A percentile compares a stretch with the other conserved stretches of the same genome.
These are phyloP conservation scores for Oreotragus oreotragus DNA, from an alignment of 2,113 vertebrate genomes.

Conservation along the genomic window DNA sequence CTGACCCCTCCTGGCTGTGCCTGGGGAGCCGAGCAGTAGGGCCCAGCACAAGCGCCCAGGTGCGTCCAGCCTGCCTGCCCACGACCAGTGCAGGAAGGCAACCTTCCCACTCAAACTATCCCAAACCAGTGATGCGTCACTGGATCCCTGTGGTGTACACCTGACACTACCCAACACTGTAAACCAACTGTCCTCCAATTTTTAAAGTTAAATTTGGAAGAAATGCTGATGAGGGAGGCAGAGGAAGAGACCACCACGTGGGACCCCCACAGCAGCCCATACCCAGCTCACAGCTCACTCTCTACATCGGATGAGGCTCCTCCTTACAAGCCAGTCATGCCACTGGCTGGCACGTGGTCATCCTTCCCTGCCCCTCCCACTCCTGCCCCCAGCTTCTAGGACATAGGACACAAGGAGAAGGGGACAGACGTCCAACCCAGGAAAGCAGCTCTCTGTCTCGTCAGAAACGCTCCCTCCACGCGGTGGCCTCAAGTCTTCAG, in stretches of 20 bases:
- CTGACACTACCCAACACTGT: not conserved
- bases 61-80: fast-evolving
- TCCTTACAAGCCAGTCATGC: not conserved
- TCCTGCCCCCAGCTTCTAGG: not conserved
- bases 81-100: not conserved
- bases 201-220: not conserved
- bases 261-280: not conserved
- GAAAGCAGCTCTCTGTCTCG: not conserved
- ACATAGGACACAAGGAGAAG: not conserved
- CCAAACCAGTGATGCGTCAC: not conserved
- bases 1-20: not conserved
- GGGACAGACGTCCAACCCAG: not conserved
- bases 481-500: not conserved
- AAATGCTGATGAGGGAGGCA: not conserved
- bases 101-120: not conserved
- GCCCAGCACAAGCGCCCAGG: not conserved
- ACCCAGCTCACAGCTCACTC: not conserved
- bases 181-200: not conserved
- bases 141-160: not conserved
- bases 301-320: not conserved
- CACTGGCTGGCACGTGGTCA: not conserved
- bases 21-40: not conserved
- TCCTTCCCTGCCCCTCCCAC: not conserved
- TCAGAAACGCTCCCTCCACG: not conserved
- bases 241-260: not conserved